Base-by-base conservation (phyloP, 2,888 invertebrate species). In the Agrilus biguttatus region DNA sequence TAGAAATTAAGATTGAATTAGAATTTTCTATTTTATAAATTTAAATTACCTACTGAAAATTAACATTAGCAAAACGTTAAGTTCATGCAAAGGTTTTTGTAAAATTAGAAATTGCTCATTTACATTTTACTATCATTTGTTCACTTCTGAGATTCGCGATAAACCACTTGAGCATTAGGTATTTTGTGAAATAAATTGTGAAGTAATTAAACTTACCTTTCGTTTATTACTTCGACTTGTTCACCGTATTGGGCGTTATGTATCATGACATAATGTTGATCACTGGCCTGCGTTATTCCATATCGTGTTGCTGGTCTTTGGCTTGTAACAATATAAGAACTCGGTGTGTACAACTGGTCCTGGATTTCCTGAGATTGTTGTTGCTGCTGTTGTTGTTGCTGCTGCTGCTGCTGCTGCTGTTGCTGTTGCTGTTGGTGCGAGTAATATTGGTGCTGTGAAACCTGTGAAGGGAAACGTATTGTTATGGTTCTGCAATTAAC, bases 291-390 rank as follows among this genome's bases (percentile, higher is more conserved):
- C 5, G 51, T 47, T 17, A 52, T 47, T 2, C 54, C 52, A 38
- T 55, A 54, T 23, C 53, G 42, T 45, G 54, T 48, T 13, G 49
- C 40, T 4, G 54, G 51, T 41, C 56, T 45, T 46, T 58, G 61
- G 5, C 57, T 54, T 5, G 55, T 51, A 1, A 53, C 50, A 4
- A 54, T 51, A 43, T 62, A 61, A 36, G 53, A 52, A 39, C 53
- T 56, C 45, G 63, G 64, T 46, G 62, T 65, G 48, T 63, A 63
- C 8, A 55, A 40, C 41, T 61, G 59, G 33, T 65, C 62, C 10
- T 61, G 57, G 67, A 74, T 70, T 58, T 76, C 75, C 49, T 76
- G 76, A 5, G 76, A 74, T 50, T 75, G 65, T 2, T 62, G 57
- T 50, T 63, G 64, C 37, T 56, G 51, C n/a, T 63, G 55, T 43